Base-by-base conservation (phyloP, 2,797 vertebrate species). In the Labroides dimidiatus region DNA sequence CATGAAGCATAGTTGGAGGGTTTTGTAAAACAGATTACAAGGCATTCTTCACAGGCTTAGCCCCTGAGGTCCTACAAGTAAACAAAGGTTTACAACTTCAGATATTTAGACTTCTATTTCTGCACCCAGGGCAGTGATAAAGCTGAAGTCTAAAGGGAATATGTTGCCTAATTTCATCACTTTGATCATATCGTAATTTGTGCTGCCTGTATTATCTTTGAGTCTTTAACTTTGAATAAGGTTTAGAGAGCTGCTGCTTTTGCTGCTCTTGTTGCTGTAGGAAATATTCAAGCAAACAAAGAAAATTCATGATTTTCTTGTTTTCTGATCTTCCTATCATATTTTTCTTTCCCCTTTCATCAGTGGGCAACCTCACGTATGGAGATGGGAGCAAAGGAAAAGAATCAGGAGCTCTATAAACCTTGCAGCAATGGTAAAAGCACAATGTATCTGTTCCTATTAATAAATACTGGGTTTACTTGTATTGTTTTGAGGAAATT, bases 341-440 rank as follows among this genome's bases (percentile, higher is more conserved):
- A 5, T 4, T 74, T 20, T 37, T 47, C 73, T 62, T 49, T 61
- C 44, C 12, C 78, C 9, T 49, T 59, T 16, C 37, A 92, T 75
- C 87, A 98, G 96, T 99, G 97, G 97, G 95, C 96, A 0, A 96
- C 95, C 0, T 84, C 94, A 72, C 92, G 92, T 57, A 98, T 97
- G 89, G 94, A 98, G 75, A 93, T 95, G 55, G 95, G 94, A 47
- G 96, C 95, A 81, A 96, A 95, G 80, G 95, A 97, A 91, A 97
- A 95, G 86, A 96, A 97, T 68, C 95, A 97, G 59, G 91, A 93
- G 0, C 87, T 98, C 16, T 96, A 97, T 80, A 97, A 96, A 85
- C 94, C 95, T 69, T 94, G 94, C 21, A 94, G 89, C 57, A 96
- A 95, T 15, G 96, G 96, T 98, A 90, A 92, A 93, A 4, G 20